These are phyloP conservation scores for Megaceryle maxima DNA, from an alignment of 2,113 vertebrate species.

Conservation along the genomic window DNA sequence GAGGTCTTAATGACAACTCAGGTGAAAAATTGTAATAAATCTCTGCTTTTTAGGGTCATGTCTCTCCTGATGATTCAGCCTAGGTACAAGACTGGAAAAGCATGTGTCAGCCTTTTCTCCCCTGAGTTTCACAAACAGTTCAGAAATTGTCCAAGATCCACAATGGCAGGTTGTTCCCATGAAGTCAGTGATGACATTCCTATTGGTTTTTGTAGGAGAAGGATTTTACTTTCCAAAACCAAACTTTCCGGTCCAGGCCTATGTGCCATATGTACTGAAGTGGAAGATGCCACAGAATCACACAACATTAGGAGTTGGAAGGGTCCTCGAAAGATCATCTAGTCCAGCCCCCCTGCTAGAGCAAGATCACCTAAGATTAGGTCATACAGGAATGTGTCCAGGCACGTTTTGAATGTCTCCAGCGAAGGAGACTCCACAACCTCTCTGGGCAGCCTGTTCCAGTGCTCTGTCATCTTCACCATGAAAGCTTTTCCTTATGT, in stretches of 20 bases:
- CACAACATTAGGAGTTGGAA: too few relatives aligned
- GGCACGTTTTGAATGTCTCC: too few relatives aligned
- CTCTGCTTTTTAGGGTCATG: background rate
- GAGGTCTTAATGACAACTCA: conserved; percentile 67
- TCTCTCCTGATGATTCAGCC: background rate
- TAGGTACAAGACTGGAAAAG: background rate
- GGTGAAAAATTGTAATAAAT: background rate
- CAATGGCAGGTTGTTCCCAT: background rate
- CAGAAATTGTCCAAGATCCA: background rate
- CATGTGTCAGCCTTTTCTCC: fast-evolving
- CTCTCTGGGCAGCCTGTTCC: too few relatives aligned
- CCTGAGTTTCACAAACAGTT: fast-evolving
- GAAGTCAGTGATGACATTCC: background rate
- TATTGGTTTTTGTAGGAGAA: background rate
- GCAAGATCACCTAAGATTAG: too few relatives aligned
- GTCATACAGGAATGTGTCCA: too few relatives aligned
- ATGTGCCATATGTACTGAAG: background rate
- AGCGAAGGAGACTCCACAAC: too few relatives aligned
- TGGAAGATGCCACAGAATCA: background rate
- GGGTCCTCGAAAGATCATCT: too few relatives aligned
- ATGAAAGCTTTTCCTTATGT: too few relatives aligned
- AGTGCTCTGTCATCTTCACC: too few relatives aligned
- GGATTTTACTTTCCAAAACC: background rate
- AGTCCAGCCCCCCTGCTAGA: too few relatives aligned
- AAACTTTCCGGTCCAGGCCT: background rate